Evolutionary conservation across 1,140 invertebrate genomes (phyloP), one percentile per base, ranked within the genome.

Genomic region (Aphaenogaster rudis): DNA sequence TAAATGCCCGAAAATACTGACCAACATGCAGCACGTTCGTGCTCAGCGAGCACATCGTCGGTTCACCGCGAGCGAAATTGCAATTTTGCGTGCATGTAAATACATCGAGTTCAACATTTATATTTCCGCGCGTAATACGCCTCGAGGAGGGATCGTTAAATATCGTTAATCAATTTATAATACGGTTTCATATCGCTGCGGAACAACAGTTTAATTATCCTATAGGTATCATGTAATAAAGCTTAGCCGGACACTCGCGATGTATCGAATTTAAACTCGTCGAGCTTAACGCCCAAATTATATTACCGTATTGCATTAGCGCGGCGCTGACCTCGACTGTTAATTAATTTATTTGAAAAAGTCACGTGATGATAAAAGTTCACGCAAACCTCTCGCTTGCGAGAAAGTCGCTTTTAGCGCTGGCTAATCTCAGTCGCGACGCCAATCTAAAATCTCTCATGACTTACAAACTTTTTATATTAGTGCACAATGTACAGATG

Each of bases 141-240:
- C 45, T 13, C 17, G 67, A 59, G 54, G 33, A 61, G n/a, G 45
- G 4, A 74, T 76, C 42, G 42, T 50, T 50, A 50, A 84, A 84
- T 84, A 76, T 76, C 54, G 54, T 84, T 63, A 84, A 84, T 84
- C 69, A 84, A 84, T 63, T 84, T 57, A 48, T 61, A 61, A 74
- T 84, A 50, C 6, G 42, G 42, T 5, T 48, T 39, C 17, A 84
- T 84, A 76, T 8, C 17, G n/a, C 17, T 54, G 11, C 7, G 69
- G 5, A 63, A 76, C 54, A 84, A 84, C 21, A 11, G 17, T 84
- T 84, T 84, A 84, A 84, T 84, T 84, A 84, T 82, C 28, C 61
- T 52, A 72, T n/a, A 67, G 42, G 11, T 59, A 59, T 81, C 52
- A 28, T 8, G n/a, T 84, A 50, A 84, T 61, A 50, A 76, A 76